Evolutionary conservation across 2,797 vertebrate species (phyloP).

Genomic region (Megalops cyprinoides): DNA sequence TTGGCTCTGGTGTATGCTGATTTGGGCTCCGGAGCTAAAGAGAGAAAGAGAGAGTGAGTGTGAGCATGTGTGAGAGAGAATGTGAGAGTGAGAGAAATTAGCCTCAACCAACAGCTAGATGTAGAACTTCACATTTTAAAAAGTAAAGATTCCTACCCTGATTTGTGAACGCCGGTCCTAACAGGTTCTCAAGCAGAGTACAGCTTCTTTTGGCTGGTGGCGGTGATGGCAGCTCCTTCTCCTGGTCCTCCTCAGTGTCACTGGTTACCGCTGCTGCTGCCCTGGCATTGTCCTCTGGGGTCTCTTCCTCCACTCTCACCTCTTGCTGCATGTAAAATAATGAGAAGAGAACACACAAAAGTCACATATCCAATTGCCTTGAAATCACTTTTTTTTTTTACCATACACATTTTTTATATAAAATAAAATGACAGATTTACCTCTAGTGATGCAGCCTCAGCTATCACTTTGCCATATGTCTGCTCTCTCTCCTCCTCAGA

Average conservation of each 20-base stretch:
- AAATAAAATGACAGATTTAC: background rate
- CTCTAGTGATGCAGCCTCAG: background rate
- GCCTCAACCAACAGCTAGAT: no score
- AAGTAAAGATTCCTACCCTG: no score
- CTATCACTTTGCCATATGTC: background rate
- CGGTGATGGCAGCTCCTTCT: no score
- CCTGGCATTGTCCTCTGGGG: background rate
- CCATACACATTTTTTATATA: no score
- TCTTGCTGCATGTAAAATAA: background rate
- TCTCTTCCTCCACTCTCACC: background rate
- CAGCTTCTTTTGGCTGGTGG: background rate
- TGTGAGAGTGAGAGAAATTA: conserved; percentile 13
- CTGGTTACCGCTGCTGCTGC: no score
- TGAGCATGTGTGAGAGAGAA: background rate
- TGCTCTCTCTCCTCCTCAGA: background rate
- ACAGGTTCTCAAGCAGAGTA: conserved; percentile 16
- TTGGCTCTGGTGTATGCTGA: no score
- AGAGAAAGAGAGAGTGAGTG: no score
- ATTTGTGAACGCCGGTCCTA: conserved; percentile 9
- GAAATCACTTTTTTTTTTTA: background rate
- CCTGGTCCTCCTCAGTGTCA: background rate
- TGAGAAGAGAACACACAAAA: conserved; percentile 8
- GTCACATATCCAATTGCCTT: background rate
- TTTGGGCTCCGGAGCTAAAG: background rate
- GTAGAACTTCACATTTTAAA: no score